These are phyloP conservation scores for Hermaeophaga mercurialis DNA, from an alignment of 2,888 invertebrate genomes.

Conservation along the genomic window DNA sequence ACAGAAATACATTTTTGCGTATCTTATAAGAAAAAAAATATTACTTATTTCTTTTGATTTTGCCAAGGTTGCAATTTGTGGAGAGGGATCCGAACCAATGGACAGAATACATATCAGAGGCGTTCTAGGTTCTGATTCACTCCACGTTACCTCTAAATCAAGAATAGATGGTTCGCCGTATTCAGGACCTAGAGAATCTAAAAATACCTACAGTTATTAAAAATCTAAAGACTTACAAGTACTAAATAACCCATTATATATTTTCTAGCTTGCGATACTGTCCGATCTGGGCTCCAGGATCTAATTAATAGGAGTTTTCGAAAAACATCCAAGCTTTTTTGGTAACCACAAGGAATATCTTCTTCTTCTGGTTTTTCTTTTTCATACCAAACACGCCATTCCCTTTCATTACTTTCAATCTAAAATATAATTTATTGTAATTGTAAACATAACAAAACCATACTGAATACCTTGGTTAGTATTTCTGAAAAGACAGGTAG, in stretches of 20 bases:
- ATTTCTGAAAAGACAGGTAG: constrained; percentile 80
- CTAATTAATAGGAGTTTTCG: constrained; percentile 83
- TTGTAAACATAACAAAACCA: too few species aligned
- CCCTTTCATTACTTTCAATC: constrained; percentile 85
- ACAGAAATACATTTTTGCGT: neutral
- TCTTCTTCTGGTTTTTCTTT: constrained; percentile 92
- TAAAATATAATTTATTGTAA: constrained; percentile 45
- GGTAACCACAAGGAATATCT: constrained; percentile 88
- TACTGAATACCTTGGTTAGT: constrained; percentile 75
- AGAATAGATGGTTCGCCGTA: constrained; percentile 92
- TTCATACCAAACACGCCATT: constrained; percentile 91
- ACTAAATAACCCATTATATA: constrained; percentile 76
- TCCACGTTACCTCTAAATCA: constrained; percentile 88
- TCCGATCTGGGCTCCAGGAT: constrained; percentile 95
- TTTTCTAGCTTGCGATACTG: constrained; percentile 88
- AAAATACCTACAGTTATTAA: constrained; percentile 1
- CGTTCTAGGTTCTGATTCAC: constrained; percentile 84
- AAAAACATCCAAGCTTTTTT: constrained; percentile 84
- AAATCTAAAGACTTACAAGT: neutral
- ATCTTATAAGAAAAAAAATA: constrained; percentile 49
- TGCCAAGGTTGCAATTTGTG: constrained; percentile 85
- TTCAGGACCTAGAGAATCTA: constrained; percentile 82
- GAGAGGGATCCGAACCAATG: constrained; percentile 96
- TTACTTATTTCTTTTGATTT: constrained; percentile 85
- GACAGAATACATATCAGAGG: constrained; percentile 93